Evolutionary conservation across 2,888 invertebrate genomes (phyloP), one percentile per base, ranked within the genome.

Genomic region (Patella ulyssiponensis): DNA sequence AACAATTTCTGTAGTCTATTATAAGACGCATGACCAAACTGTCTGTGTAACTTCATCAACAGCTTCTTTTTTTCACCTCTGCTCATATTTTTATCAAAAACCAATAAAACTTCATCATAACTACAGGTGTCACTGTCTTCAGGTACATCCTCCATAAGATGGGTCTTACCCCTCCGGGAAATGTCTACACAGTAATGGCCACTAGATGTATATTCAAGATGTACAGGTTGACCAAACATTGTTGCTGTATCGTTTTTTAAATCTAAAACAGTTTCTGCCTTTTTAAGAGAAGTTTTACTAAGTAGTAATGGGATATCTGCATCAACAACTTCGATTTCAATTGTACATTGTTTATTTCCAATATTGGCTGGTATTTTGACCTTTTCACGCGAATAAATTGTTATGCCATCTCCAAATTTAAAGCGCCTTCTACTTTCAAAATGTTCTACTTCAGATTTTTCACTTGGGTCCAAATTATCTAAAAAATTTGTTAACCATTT

Each of bases 111-210:
- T 58, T 58, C 58, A 58, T 58, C 58, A 58, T 58, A n/a, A 17
- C 5, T 20, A 58, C 17, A 17, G 20, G n/a, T 17, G n/a, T n/a
- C 17, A 27, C 3, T 27, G 53, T 54, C 64, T 15, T 79, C 11
- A 15, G 52, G 44, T 17, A 12, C 9, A 33, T 33, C 33, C 33
- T 33, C 33, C 33, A 27, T 27, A 2, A 27, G 3, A 27, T 27
- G 27, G 1, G 27, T 27, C 27, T 27, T 27, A 27, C 27, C 3
- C 27, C 27, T 27, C 27, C 3, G 33, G 33, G 33, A 33, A 9
- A 76, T 56, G 54, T 73, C 73, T 2, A 80, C 58, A 72, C 80
- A 80, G 44, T 79, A 79, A 33, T 80, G 80, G 52, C 80, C 80
- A 74, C 56, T 56, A 2, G 80, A 78, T 5, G 80, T 79, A 12